phyloP scores from a whole-genome alignment of 2,113 vertebrate genomes.

The Hyperopisus bebe region DNA sequence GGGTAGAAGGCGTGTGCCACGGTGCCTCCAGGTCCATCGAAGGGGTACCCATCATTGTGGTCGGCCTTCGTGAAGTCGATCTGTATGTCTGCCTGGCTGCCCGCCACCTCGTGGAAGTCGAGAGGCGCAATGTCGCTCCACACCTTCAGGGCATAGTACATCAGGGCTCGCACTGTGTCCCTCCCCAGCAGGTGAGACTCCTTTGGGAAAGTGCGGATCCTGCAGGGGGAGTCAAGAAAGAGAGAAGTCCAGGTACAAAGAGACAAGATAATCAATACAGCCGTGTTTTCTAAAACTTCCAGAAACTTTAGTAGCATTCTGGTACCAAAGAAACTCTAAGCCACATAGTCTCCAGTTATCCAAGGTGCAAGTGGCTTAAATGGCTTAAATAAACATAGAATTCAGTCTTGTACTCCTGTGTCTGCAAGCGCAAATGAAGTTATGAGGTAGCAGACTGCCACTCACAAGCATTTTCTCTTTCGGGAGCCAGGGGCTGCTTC shows the following conservation, averaged over 20 bases:
- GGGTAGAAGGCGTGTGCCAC: constrained; percentile 94
- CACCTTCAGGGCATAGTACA: constrained; percentile 93
- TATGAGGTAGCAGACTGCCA: neutral
- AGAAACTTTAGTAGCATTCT: neutral
- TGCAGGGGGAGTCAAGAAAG: constrained; percentile 37
- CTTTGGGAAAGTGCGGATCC: constrained; percentile 83
- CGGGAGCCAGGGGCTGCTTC: neutral
- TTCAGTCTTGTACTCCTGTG: neutral
- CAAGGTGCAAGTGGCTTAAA: neutral
- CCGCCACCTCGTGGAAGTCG: constrained; percentile 93
- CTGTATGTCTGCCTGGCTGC: constrained; percentile 84
- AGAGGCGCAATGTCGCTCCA: constrained; percentile 92
- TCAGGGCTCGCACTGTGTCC: constrained; percentile 85
- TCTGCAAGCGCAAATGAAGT: neutral
- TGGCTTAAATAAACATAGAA: neutral
- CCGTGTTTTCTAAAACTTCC: neutral
- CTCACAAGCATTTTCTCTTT: neutral
- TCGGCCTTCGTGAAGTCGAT: constrained; percentile 90
- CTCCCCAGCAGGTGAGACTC: constrained; percentile 76
- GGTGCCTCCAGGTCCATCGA: constrained; percentile 85
- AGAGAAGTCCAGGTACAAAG: neutral
- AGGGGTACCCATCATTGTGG: constrained; percentile 86
- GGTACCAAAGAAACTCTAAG: neutral
- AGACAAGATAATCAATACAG: neutral
- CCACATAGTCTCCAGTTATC: neutral